Percentiles rank a stretch among this genome's conserved stretches.
Evolutionary conservation across 2,797 vertebrate species (phyloP).

Genomic region (Takifugu ocellatus): DNA sequence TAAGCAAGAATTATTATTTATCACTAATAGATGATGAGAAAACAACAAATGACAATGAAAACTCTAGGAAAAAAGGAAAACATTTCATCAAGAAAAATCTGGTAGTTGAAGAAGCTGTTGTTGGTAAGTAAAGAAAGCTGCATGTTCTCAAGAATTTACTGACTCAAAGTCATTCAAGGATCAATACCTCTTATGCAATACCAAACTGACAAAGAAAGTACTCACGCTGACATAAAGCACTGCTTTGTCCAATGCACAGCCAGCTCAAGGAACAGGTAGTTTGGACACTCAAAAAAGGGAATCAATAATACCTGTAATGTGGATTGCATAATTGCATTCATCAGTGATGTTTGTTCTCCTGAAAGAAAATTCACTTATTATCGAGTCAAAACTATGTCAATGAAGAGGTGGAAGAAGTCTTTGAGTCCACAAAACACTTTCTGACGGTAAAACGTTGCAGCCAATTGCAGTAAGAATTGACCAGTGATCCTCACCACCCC

Average conservation of each 20-base stretch:
- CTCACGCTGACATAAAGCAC: not conserved
- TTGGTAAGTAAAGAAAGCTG: slow-evolving; percentile 63
- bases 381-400: too few species aligned
- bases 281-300: too few species aligned
- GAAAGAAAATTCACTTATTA: too few species aligned
- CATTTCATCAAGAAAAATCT: slow-evolving; percentile 44
- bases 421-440: too few species aligned
- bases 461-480: too few species aligned
- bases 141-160: slow-evolving; percentile 29
- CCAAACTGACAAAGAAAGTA: too few species aligned
- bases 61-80: slow-evolving; percentile 45
- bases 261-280: not conserved
- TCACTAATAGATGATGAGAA: slow-evolving; percentile 56
- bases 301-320: too few species aligned
- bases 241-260: not conserved
- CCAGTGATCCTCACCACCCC: too few species aligned
- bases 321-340: too few species aligned
- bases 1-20: slow-evolving; percentile 25
- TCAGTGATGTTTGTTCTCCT: too few species aligned
- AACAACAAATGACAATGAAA: slow-evolving; percentile 41
- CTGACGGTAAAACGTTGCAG: too few species aligned
- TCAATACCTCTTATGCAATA: not conserved
- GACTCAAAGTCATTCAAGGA: slow-evolving; percentile 34
- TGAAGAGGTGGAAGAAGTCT: too few species aligned
- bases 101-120: slow-evolving; percentile 49